A percentile compares a stretch with the other conserved stretches of the same genome.
These are phyloP conservation scores for Pagrus major DNA, from an alignment of 2,113 vertebrate species.

Conservation along the genomic window DNA sequence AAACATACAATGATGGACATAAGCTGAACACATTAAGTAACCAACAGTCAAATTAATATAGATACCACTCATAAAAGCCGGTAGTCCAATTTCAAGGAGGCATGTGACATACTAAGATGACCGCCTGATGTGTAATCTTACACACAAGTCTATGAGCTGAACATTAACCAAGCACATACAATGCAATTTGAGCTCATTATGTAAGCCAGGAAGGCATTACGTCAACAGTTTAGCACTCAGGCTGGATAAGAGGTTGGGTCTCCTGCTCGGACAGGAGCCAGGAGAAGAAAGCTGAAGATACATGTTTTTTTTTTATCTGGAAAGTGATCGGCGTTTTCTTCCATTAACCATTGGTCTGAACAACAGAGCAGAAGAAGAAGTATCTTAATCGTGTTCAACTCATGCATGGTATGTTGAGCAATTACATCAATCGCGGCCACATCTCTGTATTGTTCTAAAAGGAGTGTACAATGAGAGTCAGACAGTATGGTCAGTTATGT, in stretches of 20 bases:
- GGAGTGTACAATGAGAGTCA: background rate
- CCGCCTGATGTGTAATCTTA: conserved; percentile 33
- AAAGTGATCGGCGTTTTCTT: background rate
- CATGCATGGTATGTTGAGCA: background rate
- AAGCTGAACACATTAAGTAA: background rate
- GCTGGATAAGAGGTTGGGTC: conserved; percentile 9
- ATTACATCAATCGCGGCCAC: background rate
- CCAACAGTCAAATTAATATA: background rate
- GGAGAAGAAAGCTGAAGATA: background rate
- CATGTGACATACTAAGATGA: conserved; percentile 25
- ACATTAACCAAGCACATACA: conserved; percentile 20
- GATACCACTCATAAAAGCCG: background rate
- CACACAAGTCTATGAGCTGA: conserved; percentile 4
- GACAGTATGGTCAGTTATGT: too few relatives aligned
- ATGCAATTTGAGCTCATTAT: conserved; percentile 59
- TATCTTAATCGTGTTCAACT: background rate
- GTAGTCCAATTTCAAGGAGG: conserved; percentile 11
- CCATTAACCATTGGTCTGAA: background rate
- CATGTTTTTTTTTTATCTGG: background rate
- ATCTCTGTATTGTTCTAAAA: background rate
- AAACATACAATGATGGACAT: background rate
- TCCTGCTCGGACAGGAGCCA: background rate
- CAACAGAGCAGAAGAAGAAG: background rate
- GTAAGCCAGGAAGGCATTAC: conserved; percentile 35
- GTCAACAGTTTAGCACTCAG: conserved; percentile 23